Evolutionary conservation across 1,140 invertebrate genomes (phyloP).

Genomic region (Hylaeus anthracinus): DNA sequence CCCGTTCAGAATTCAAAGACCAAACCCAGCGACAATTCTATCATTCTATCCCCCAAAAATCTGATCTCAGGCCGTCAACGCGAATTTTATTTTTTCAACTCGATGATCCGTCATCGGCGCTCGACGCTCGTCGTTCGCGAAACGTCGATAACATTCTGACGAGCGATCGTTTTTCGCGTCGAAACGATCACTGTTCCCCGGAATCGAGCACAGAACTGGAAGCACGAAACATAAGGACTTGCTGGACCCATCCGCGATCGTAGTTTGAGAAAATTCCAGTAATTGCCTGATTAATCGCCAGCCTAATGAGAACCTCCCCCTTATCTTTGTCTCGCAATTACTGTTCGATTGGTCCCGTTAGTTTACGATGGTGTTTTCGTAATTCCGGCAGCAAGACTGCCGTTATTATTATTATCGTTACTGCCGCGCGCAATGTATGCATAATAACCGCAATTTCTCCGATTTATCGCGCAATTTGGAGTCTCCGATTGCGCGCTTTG

Average conservation of each 20-base stretch:
- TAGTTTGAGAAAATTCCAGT: too few species aligned
- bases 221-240: not conserved
- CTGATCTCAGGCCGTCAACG: constrained; percentile 1
- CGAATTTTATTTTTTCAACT: constrained; percentile 33
- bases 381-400: constrained; percentile 1
- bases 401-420: constrained; percentile 2
- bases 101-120: constrained; percentile 17
- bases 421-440: not conserved
- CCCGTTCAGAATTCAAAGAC: not conserved
- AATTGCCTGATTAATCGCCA: too few species aligned
- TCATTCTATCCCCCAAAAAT: not conserved
- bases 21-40: not conserved
- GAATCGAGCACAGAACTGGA: not conserved
- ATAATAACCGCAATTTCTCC: not conserved
- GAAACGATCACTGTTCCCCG: not conserved
- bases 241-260: too few species aligned
- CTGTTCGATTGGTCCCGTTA: not conserved
- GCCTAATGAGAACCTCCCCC: too few species aligned
- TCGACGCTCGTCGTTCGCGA: not conserved
- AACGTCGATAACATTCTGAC: not conserved
- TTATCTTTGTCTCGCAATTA: not conserved
- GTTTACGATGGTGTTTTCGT: constrained; percentile 2
- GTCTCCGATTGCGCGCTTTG: not conserved
- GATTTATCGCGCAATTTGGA: constrained; percentile 5
- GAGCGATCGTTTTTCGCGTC: not conserved